Percentiles rank a stretch among this genome's conserved stretches.
phyloP scores from a whole-genome alignment of 2,888 invertebrate genomes.

The Ethmia dodecea region DNA sequence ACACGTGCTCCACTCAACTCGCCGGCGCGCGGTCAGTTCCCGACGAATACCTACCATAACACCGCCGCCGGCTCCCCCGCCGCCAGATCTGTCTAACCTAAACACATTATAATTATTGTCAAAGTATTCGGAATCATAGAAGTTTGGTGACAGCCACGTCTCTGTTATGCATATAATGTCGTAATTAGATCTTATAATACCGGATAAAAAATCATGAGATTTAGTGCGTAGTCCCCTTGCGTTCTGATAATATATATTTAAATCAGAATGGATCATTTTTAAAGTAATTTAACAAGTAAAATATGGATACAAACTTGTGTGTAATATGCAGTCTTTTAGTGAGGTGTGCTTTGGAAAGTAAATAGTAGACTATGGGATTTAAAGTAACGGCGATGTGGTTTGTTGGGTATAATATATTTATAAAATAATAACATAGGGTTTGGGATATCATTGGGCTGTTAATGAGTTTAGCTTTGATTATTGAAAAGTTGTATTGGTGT shows the following conservation, averaged over 20 bases:
- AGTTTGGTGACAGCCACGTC: slow-evolving; percentile 9
- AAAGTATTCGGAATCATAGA: slow-evolving; percentile 14
- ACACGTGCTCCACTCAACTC: too few relatives aligned
- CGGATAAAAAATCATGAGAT: slow-evolving; percentile 9
- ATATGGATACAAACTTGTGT: neutral
- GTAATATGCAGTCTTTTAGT: too few relatives aligned
- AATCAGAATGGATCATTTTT: neutral
- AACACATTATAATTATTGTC: slow-evolving; percentile 8
- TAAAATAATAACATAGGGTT: too few relatives aligned
- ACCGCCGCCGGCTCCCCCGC: slow-evolving; percentile 5
- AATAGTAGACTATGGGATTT: neutral
- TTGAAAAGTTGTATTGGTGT: too few relatives aligned
- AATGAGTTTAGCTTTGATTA: too few relatives aligned
- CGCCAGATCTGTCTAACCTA: slow-evolving; percentile 6
- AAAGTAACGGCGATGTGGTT: too few relatives aligned
- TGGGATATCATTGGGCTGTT: too few relatives aligned
- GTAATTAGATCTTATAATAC: slow-evolving; percentile 5
- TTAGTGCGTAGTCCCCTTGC: slow-evolving; percentile 16
- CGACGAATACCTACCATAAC: slow-evolving; percentile 1
- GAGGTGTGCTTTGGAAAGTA: too few relatives aligned
- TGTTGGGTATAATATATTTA: too few relatives aligned
- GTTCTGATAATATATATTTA: too few relatives aligned
- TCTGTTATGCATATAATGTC: slow-evolving; percentile 16
- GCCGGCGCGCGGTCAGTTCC: neutral
- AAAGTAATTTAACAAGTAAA: neutral